A percentile compares a stretch with the other conserved stretches of the same genome.
These are phyloP conservation scores for Zosterops japonicus DNA, from an alignment of 2,113 vertebrate species.

Conservation along the genomic window DNA sequence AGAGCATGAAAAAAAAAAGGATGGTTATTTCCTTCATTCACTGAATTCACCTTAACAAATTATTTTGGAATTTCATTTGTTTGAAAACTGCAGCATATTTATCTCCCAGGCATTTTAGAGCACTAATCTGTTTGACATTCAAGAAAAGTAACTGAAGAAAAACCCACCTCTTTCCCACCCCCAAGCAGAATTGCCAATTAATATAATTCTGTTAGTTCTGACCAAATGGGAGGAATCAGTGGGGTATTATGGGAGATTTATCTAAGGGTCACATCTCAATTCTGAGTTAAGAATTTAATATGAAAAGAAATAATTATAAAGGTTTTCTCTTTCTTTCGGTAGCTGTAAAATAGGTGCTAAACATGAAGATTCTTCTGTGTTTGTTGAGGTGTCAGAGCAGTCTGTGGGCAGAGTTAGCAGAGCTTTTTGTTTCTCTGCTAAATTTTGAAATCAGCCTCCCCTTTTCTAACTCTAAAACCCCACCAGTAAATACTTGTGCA, in stretches of 20 bases:
- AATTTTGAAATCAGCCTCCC: background rate
- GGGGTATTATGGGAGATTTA: slow-evolving; percentile 25
- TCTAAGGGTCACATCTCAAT: slow-evolving; percentile 10
- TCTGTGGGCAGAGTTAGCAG: background rate
- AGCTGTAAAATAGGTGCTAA: background rate
- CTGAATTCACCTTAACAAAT: background rate
- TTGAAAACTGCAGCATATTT: slow-evolving; percentile 26
- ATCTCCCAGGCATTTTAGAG: slow-evolving; percentile 18
- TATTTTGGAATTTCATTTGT: slow-evolving; percentile 26
- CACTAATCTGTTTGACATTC: slow-evolving; percentile 28
- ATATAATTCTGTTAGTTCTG: slow-evolving; percentile 20
- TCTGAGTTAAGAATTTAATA: slow-evolving; percentile 25
- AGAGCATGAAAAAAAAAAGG: background rate
- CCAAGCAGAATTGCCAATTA: slow-evolving; percentile 21
- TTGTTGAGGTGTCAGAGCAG: background rate
- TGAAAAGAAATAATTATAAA: background rate
- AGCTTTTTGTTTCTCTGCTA: background rate
- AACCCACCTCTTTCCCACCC: background rate
- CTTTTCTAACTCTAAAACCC: background rate
- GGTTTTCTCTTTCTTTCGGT: background rate
- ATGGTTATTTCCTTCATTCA: background rate
- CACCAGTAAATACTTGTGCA: background rate
- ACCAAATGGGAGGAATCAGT: slow-evolving; percentile 20
- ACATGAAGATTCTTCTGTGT: background rate
- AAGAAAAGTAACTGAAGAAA: slow-evolving; percentile 19